These are phyloP conservation scores for Geophilus truncorum DNA, from an alignment of 2,888 invertebrate species.

Conservation along the genomic window DNA sequence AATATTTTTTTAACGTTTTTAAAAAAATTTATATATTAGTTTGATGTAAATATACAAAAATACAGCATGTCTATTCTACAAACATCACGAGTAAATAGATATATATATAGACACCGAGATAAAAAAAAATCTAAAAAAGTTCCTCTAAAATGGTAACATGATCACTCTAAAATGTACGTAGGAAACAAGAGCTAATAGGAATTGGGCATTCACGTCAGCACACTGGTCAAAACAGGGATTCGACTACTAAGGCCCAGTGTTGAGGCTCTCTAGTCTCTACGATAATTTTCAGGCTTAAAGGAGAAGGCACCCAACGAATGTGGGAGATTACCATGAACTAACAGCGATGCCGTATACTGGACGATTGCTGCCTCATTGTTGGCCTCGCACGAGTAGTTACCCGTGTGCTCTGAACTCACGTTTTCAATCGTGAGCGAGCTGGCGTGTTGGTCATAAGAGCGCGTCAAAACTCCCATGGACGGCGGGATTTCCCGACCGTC, in stretches of 20 bases:
- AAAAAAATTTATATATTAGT: neutral
- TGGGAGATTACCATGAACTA: conserved; percentile 37
- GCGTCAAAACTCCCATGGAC: conserved; percentile 34
- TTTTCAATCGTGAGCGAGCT: conserved; percentile 36
- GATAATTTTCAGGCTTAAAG: neutral
- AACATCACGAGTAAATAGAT: neutral
- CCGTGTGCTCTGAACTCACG: conserved; percentile 36
- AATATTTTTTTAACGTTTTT: neutral
- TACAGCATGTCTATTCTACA: neutral
- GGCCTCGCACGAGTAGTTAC: conserved; percentile 36
- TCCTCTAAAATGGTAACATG: neutral
- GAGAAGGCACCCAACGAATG: neutral
- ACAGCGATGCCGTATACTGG: conserved; percentile 36
- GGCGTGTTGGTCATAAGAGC: conserved; percentile 37
- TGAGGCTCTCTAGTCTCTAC: neutral
- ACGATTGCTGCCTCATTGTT: conserved; percentile 36
- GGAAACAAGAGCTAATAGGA: neutral
- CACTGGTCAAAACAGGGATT: neutral
- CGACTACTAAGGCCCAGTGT: conserved; percentile 12
- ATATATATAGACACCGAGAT: no score
- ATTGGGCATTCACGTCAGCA: conserved; percentile 12
- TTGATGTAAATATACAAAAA: neutral
- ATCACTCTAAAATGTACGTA: neutral
- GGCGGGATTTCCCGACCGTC: conserved; percentile 34
- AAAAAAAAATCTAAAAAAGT: neutral